Evolutionary conservation across 2,797 vertebrate genomes (phyloP).

Genomic region (Oryzias sinensis): DNA sequence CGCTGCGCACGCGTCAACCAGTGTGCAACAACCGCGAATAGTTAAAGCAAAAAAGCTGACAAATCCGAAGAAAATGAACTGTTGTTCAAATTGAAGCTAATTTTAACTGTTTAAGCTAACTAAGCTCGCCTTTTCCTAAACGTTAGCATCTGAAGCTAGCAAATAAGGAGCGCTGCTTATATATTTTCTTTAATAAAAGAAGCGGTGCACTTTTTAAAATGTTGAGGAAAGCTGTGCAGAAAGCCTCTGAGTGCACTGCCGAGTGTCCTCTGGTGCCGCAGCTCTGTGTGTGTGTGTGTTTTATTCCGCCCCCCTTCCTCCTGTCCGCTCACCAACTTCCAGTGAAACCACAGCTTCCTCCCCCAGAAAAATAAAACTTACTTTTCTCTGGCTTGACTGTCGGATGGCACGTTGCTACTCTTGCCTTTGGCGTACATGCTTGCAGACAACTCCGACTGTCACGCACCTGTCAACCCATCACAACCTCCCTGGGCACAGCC

Average conservation of each 20-base stretch:
- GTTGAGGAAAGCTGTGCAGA: slow-evolving; percentile 27
- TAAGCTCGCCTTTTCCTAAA: neutral
- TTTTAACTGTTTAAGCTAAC: slow-evolving; percentile 3
- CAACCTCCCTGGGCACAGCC: slow-evolving; percentile 92
- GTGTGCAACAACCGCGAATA: neutral
- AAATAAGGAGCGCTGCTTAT: slow-evolving; percentile 21
- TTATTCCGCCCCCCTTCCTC: slow-evolving; percentile 42
- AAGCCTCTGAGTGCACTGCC: slow-evolving; percentile 38
- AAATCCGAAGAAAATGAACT: slow-evolving; percentile 6
- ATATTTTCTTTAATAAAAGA: slow-evolving; percentile 33
- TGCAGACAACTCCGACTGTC: slow-evolving; percentile 95
- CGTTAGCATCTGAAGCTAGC: slow-evolving; percentile 1
- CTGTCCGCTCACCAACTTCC: slow-evolving; percentile 61
- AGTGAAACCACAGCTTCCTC: slow-evolving; percentile 61
- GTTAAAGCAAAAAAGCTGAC: slow-evolving; percentile 4
- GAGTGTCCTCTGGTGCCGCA: slow-evolving; percentile 54
- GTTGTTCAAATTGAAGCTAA: neutral
- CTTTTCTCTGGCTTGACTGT: slow-evolving; percentile 97
- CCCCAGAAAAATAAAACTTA: slow-evolving; percentile 85
- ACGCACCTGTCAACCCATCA: slow-evolving; percentile 98
- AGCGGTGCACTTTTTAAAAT: slow-evolving; percentile 67
- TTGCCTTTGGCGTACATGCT: slow-evolving; percentile 99
- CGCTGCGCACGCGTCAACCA: neutral
- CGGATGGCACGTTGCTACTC: slow-evolving; percentile 95
- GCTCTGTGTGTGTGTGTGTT: slow-evolving; percentile 61